Base-by-base conservation (phyloP, 2,888 invertebrate species). In the Dione juno region DNA sequence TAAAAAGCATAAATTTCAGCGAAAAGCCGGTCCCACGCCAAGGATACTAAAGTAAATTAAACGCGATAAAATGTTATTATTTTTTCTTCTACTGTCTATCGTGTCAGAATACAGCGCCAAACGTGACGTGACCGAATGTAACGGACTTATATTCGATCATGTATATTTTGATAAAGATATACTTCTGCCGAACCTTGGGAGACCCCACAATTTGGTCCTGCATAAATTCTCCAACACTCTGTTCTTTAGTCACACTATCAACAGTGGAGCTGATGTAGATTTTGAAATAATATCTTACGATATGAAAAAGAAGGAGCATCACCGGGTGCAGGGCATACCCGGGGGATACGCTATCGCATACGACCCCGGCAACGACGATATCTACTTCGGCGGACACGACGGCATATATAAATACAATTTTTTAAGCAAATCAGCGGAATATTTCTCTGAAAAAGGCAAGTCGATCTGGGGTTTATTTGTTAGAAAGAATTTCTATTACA, bases 351-450 rank as follows among this genome's bases (percentile, higher is more conserved):
- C 92, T 0, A 79, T 92, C 5, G 88, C 86, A 0, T 90, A 91
- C 53, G 92, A 92, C 64, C 72, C 79, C 0, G 86, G 85, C 0
- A 89, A 91, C 43, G 91, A 92, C n/a, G 89, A 90, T 41, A 81
- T 92, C 1, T 92, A 88, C 71, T 85, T 92, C 52, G 92, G 92
- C 0, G 92, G 91, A 0, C 89, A 92, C 57, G 84, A 90, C n/a
- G 92, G 92, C 0, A 88, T 92, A 6, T 92, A 89, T 75, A 89
- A 88, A 76, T 91, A 89, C 71, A 89, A 89, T 67, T 90, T 89
- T 70, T 69, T 88, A 1, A 85, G 84, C 0, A 85, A 83, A 75
- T 58, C 78, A 28, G 92, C 89, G 0, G 88, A 89, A 10, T 89
- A 83, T 67, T 92, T 89, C 74, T 85, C 84, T 0, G 90, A 90